These are phyloP conservation scores for Dinoponera quadriceps DNA, from an alignment of 1,140 invertebrate genomes.

Conservation along the genomic window DNA sequence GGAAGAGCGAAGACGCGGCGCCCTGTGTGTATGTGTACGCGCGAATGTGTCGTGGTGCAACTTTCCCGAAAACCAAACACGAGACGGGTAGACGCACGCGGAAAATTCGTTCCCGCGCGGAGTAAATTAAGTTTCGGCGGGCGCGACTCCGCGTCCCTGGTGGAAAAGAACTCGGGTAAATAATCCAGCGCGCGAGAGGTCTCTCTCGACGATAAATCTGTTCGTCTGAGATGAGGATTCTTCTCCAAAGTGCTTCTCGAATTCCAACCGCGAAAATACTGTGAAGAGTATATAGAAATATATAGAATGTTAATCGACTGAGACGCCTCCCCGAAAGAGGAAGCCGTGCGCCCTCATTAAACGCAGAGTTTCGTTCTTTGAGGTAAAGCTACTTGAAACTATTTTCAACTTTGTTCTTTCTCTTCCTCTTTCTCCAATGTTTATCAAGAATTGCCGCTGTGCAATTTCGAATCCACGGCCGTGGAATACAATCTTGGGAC, in stretches of 20 bases:
- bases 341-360: neutral
- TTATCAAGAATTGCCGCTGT: neutral
- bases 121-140: conserved; percentile 51
- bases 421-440: neutral
- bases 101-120: conserved; percentile 27
- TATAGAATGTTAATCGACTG: too few species aligned
- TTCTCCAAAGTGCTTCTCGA: neutral
- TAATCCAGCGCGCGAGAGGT: conserved; percentile 8
- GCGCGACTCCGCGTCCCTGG: conserved; percentile 28
- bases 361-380: neutral
- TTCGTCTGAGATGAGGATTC: neutral
- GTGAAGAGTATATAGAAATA: too few species aligned
- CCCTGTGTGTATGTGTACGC: neutral
- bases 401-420: neutral
- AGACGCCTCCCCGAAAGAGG: neutral
- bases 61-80: conserved; percentile 55
- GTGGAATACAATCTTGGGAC: conserved; percentile 25
- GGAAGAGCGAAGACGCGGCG: conserved; percentile 8
- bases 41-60: neutral
- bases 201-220: conserved; percentile 21
- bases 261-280: neutral
- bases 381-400: neutral
- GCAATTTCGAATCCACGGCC: conserved; percentile 26
- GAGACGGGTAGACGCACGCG: conserved; percentile 19
- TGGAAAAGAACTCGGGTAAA: conserved; percentile 47